Conservation (phyloP, 2,797 vertebrate genomes). For the Bovichtus variegatus region DNA sequence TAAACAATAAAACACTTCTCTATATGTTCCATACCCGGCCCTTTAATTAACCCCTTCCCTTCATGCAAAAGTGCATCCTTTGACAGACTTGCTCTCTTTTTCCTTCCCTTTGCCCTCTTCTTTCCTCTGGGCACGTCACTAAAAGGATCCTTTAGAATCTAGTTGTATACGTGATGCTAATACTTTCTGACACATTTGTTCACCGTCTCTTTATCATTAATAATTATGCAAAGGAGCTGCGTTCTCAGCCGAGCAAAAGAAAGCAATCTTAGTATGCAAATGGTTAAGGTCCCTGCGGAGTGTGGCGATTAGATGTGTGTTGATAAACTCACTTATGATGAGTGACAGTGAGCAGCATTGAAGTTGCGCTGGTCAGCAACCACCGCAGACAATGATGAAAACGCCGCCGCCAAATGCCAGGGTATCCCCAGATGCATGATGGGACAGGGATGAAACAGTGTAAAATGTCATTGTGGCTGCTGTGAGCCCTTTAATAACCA, state of each 20-base stretch:
- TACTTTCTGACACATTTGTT: constrained; percentile 93
- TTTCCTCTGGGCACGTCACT: constrained; percentile 43
- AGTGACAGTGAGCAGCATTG: constrained; percentile 92
- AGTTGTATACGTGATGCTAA: constrained; percentile 81
- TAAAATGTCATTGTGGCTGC: constrained; percentile 87
- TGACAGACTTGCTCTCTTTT: constrained; percentile 53
- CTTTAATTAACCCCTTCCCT: constrained; percentile 74
- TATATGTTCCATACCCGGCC: constrained; percentile 32
- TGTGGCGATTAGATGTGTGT: constrained; percentile 85
- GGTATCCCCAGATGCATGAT: constrained; percentile 88
- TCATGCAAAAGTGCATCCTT: constrained; percentile 56
- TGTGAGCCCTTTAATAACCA: constrained; percentile 87
- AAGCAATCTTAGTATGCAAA: constrained; percentile 94
- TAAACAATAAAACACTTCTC: constrained; percentile 19
- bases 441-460: constrained; percentile 88
- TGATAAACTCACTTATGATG: constrained; percentile 94
- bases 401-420: constrained; percentile 90
- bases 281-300: constrained; percentile 87
- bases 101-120: constrained; percentile 53
- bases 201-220: constrained; percentile 90
- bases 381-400: constrained; percentile 88
- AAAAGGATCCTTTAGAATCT: constrained; percentile 76
- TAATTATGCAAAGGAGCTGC: constrained; percentile 92
- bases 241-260: constrained; percentile 86
- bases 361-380: constrained; percentile 87